Conservation (phyloP, 2,113 vertebrate species). For the Tursiops truncatus region DNA sequence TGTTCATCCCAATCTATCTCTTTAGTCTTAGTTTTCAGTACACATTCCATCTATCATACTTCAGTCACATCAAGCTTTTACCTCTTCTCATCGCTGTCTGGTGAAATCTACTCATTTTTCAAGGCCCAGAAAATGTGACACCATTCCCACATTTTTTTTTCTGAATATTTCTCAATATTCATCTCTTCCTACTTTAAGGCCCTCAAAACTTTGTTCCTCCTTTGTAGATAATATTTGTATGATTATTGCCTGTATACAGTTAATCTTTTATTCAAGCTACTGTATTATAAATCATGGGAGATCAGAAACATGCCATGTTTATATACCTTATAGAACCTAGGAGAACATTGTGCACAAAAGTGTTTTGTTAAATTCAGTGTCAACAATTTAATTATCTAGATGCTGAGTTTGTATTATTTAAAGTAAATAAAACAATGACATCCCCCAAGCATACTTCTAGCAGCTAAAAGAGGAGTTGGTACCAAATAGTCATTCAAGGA, state of each 20-base stretch:
- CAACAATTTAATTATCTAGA: neutral
- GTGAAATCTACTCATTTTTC: constrained; percentile 27
- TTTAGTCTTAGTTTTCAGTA: constrained; percentile 14
- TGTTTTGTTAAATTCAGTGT: neutral
- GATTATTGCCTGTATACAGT: neutral
- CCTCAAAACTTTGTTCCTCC: neutral
- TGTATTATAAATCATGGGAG: neutral
- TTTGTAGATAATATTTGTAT: neutral
- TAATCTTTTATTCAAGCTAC: neutral
- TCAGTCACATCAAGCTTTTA: neutral
- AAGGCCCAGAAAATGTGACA: neutral
- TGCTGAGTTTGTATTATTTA: neutral
- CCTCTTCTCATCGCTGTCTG: neutral
- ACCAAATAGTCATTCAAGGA: neutral
- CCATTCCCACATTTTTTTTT: neutral
- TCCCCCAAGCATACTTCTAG: neutral
- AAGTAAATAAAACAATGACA: neutral
- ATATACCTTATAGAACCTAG: neutral
- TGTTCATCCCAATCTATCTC: neutral
- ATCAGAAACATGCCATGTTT: neutral
- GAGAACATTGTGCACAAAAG: neutral
- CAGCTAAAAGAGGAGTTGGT: neutral
- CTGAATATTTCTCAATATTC: neutral
- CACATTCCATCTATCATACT: neutral
- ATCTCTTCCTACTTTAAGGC: neutral